Evolutionary conservation across 2,797 vertebrate genomes (phyloP), one percentile per base, ranked within the genome.

Genomic region (Lacerta viridis): DNA sequence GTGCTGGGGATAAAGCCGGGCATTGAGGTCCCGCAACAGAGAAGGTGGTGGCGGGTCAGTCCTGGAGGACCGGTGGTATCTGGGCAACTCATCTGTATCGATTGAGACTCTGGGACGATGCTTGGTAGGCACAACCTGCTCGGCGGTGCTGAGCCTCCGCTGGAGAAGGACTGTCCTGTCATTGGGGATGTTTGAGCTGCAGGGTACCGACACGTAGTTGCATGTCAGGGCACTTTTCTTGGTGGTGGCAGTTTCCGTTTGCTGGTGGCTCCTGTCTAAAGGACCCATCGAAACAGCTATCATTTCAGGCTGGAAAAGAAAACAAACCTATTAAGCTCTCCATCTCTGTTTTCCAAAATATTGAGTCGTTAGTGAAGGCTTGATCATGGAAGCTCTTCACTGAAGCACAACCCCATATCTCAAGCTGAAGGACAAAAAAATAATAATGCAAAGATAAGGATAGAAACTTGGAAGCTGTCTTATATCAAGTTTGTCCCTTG

Each of bases 1-100:
- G 0, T 95, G 94, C 81, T 91, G 93, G 0, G 97, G 94, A 17
- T 95, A 93, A 94, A 96, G 95, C 10, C 50, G 95, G 85, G 96
- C 84, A 8, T 94, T 96, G 0, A 92, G 78, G 0, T 96, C 96
- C 10, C 92, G 96, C 0, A 94, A 71, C 2, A 61, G 10, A 1
- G 88, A n/a, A 11, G 88, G 59, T 1, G 88, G 68, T 0, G 13
- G 59, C 0, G 80, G 88, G 20, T 92, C 88, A 0, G 77, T 76
- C 61, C n/a, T 41, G 7, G 81, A 91, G 23, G 91, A 88, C 0
- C 77, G 82, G 4, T 80, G 95, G 9, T 93, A 93, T 36, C 90
- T 95, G 2, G 90, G 72, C 23, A 79, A 39, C 25, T 97, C 96
- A 2, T 96, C 95, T 1, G 88, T 83, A 41, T 93, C 90, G 79